phyloP scores from a whole-genome alignment of 2,113 vertebrate species.

The Ophthalmolycus amberensis region DNA sequence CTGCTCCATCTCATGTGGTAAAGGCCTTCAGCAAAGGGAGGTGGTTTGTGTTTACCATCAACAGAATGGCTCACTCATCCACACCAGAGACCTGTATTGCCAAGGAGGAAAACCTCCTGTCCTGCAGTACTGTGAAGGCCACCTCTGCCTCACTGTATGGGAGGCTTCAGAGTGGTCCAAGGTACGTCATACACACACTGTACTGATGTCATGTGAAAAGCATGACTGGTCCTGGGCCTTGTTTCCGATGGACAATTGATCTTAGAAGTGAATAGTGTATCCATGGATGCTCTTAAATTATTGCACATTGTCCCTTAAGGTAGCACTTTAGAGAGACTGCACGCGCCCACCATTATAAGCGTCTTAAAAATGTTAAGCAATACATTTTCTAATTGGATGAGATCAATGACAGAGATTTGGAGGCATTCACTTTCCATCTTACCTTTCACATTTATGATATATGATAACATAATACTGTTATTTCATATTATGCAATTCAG shows the following conservation, averaged over 20 bases:
- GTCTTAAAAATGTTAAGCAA: not conserved
- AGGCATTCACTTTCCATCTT: not conserved
- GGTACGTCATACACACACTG: conserved; percentile 77
- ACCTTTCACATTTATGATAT: not conserved
- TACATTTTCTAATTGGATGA: not conserved
- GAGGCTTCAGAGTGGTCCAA: conserved; percentile 96
- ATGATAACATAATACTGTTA: not conserved
- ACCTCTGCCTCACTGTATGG: conserved; percentile 92
- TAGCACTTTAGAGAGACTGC: not conserved
- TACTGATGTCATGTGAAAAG: not conserved
- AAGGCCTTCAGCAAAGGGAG: conserved; percentile 90
- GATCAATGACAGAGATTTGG: not conserved
- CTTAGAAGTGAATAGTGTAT: not conserved
- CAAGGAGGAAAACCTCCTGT: conserved; percentile 85
- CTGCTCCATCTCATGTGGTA: conserved; percentile 92
- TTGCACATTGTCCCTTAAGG: not conserved
- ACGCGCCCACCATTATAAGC: not conserved
- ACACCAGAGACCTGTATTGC: conserved; percentile 90
- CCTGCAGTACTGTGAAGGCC: conserved; percentile 91
- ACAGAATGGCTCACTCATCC: conserved; percentile 90
- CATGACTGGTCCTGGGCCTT: not conserved
- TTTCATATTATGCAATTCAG: not conserved
- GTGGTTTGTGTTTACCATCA: conserved; percentile 92
- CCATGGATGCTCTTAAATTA: not conserved
- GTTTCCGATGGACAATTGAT: not conserved